A percentile compares a stretch with the other conserved stretches of the same genome.
Conservation (phyloP, 1,140 invertebrate species). For the Helicoverpa armigera region DNA sequence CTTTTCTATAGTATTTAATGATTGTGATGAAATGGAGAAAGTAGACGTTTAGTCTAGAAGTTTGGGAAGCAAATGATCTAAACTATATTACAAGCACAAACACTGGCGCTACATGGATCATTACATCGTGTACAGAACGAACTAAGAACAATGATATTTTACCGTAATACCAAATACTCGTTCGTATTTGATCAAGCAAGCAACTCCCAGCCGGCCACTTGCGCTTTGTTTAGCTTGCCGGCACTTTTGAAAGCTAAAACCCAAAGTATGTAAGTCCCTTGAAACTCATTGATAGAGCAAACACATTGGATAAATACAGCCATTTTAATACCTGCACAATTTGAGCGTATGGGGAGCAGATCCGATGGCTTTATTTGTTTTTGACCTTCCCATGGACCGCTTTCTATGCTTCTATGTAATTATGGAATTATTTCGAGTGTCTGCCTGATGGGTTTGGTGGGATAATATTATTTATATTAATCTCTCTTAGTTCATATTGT, state of each 20-base stretch:
- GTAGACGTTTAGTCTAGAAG: background rate
- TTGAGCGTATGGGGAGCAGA: conserved; percentile 81
- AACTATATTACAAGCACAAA: conserved; percentile 34
- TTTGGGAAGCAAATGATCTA: background rate
- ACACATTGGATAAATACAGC: conserved; percentile 76
- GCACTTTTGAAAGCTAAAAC: conserved; percentile 85
- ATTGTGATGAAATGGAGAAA: conserved; percentile 1
- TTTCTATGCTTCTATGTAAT: conserved; percentile 51
- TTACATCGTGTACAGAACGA: conserved; percentile 54
- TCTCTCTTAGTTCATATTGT: background rate
- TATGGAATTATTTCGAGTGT: conserved; percentile 45
- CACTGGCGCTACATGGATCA: conserved; percentile 49
- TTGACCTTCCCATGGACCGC: conserved; percentile 69
- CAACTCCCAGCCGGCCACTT: conserved; percentile 77
- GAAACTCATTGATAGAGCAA: conserved; percentile 80
- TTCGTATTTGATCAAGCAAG: conserved; percentile 75
- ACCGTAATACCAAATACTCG: conserved; percentile 73
- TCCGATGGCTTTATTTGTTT: conserved; percentile 69
- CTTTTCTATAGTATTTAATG: conserved; percentile 10
- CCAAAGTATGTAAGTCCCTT: conserved; percentile 82
- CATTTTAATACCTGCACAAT: conserved; percentile 81
- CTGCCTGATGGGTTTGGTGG: conserved; percentile 14
- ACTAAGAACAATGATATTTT: conserved; percentile 74
- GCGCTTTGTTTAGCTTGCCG: conserved; percentile 74
- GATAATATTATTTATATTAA: conserved; percentile 31